Conservation (phyloP, 2,888 invertebrate genomes). For the Carterocephalus palaemon region DNA sequence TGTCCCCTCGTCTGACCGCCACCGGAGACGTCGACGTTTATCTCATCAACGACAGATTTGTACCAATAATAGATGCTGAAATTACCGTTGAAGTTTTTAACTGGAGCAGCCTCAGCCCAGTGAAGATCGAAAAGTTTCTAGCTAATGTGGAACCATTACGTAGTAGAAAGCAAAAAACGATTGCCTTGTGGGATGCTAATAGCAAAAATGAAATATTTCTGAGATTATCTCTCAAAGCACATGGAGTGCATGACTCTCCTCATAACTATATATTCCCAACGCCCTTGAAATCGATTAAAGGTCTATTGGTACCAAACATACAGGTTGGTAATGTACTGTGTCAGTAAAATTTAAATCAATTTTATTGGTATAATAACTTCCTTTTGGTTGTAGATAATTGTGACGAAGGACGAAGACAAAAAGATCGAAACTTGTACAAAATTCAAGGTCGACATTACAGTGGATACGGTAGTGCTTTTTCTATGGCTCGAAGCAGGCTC, state of each 20-base stretch:
- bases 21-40: conserved; percentile 79
- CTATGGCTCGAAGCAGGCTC: conserved; percentile 82
- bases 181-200: conserved; percentile 44
- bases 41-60: conserved; percentile 81
- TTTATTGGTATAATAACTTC: background rate
- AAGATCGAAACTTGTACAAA: background rate
- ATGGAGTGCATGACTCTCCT: conserved; percentile 70
- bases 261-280: conserved; percentile 83
- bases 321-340: no score
- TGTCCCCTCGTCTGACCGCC: conserved; percentile 78
- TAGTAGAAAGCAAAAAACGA: conserved; percentile 48
- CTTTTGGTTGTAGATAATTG: conserved; percentile 46
- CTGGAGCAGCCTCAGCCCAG: conserved; percentile 73
- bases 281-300: conserved; percentile 74
- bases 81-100: conserved; percentile 79
- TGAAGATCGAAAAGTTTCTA: conserved; percentile 44
- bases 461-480: conserved; percentile 81
- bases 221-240: conserved; percentile 73
- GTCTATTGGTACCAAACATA: conserved; percentile 75
- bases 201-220: conserved; percentile 53
- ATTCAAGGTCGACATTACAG: conserved; percentile 47
- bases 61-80: conserved; percentile 58
- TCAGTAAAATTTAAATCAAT: background rate
- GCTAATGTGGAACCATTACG: conserved; percentile 46
- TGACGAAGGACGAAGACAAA: conserved; percentile 33